A percentile compares a stretch with the other conserved stretches of the same genome.
These are phyloP conservation scores for Amyelois transitella DNA, from an alignment of 1,140 invertebrate species.

Conservation along the genomic window DNA sequence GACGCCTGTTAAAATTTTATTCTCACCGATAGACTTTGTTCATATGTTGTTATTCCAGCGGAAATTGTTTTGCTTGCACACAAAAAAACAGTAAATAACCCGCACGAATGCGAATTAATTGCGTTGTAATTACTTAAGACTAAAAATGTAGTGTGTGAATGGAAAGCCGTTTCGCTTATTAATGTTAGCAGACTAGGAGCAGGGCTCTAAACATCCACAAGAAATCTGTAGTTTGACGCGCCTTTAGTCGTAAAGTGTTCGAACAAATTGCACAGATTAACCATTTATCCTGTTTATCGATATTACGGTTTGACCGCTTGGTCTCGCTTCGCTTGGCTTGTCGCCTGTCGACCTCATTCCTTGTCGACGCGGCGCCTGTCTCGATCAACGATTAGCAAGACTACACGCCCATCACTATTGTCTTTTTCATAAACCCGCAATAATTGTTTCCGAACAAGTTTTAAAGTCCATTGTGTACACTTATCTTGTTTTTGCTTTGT, in stretches of 20 bases:
- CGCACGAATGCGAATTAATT: constrained; percentile 1
- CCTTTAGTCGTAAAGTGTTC: constrained; percentile 22
- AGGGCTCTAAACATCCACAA: not conserved
- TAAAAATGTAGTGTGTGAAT: not conserved
- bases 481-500: not conserved
- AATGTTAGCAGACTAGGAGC: not conserved
- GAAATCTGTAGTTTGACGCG: constrained; percentile 7
- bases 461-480: not conserved
- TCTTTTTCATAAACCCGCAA: constrained; percentile 28
- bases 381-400: constrained; percentile 31
- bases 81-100: constrained; percentile 5
- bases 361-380: constrained; percentile 29
- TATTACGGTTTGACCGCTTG: constrained; percentile 17
- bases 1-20: not conserved
- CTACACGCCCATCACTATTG: constrained; percentile 52
- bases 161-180: not conserved
- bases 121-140: not conserved
- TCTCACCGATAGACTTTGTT: not conserved
- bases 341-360: constrained; percentile 44
- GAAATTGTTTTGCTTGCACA: not conserved
- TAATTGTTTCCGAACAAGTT: constrained; percentile 7
- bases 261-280: constrained; percentile 36
- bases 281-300: constrained; percentile 50
- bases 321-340: constrained; percentile 27
- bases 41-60: not conserved